Conservation (phyloP, 35 echinoderm and acorn worm genomes). For the Heliocidaris tuberculata region DNA sequence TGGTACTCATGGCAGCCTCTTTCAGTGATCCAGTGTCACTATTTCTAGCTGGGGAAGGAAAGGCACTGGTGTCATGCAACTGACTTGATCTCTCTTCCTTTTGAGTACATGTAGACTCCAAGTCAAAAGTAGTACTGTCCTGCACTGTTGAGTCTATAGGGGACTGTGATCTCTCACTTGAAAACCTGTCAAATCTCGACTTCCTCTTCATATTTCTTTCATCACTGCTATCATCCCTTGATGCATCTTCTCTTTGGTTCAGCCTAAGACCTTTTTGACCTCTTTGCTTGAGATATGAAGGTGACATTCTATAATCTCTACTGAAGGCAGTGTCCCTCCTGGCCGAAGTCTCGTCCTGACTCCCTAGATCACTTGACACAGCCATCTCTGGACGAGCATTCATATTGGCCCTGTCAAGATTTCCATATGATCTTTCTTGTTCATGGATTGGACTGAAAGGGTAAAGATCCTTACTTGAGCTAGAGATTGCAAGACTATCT, state of each 20-base stretch:
- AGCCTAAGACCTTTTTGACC: background rate
- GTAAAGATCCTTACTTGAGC: background rate
- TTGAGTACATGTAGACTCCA: background rate
- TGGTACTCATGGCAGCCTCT: background rate
- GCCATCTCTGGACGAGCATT: background rate
- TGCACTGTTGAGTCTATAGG: background rate
- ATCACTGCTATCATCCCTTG: background rate
- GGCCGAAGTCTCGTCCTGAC: background rate
- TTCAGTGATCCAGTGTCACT: background rate
- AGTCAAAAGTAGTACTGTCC: background rate
- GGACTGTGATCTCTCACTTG: background rate
- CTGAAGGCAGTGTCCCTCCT: background rate
- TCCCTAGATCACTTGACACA: background rate
- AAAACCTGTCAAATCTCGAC: background rate
- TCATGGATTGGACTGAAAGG: background rate
- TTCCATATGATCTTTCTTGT: background rate
- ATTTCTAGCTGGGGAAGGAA: background rate
- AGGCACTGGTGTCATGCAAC: background rate
- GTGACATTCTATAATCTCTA: background rate
- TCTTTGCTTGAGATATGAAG: background rate
- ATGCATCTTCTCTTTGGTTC: background rate
- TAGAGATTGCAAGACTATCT: too few species aligned
- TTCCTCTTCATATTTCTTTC: background rate
- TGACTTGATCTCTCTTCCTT: background rate
- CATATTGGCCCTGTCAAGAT: background rate